Percentiles rank a stretch among this genome's conserved stretches.
These are phyloP conservation scores for Mycalesis mineus DNA, from an alignment of 2,888 invertebrate species.

Conservation along the genomic window DNA sequence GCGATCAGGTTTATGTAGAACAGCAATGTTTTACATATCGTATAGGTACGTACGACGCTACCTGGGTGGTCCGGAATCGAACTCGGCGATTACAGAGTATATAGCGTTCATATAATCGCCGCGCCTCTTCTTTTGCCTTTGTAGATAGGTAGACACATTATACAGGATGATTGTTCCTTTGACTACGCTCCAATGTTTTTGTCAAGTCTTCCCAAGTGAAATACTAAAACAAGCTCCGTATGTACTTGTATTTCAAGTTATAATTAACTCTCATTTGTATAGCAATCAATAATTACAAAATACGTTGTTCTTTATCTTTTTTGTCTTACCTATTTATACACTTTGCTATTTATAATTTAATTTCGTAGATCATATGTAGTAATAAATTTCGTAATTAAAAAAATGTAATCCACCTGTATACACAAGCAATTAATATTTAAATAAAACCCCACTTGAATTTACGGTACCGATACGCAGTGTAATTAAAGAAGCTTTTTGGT, in stretches of 20 bases:
- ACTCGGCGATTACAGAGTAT: conserved; percentile 59
- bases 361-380: neutral
- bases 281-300: neutral
- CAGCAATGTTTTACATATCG: conserved; percentile 32
- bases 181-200: neutral
- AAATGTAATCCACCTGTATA: conserved; percentile 15
- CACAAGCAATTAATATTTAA: conserved; percentile 51
- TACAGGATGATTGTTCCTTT: conserved; percentile 17
- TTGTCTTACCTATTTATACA: neutral
- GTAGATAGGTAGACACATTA: conserved; percentile 19
- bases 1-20: conserved; percentile 21
- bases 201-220: neutral
- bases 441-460: conserved; percentile 57
- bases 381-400: neutral
- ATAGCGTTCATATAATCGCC: conserved; percentile 47
- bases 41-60: conserved; percentile 40
- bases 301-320: neutral
- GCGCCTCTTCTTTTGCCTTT: conserved; percentile 28
- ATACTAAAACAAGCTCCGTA: too few species aligned
- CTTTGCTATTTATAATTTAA: neutral
- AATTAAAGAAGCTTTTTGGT: conserved; percentile 50
- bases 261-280: neutral
- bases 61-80: conserved; percentile 73
- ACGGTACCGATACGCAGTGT: conserved; percentile 51
- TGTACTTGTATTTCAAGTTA: too few species aligned